phyloP scores from a whole-genome alignment of 2,113 vertebrate species.

The Puntigrus tetrazona region DNA sequence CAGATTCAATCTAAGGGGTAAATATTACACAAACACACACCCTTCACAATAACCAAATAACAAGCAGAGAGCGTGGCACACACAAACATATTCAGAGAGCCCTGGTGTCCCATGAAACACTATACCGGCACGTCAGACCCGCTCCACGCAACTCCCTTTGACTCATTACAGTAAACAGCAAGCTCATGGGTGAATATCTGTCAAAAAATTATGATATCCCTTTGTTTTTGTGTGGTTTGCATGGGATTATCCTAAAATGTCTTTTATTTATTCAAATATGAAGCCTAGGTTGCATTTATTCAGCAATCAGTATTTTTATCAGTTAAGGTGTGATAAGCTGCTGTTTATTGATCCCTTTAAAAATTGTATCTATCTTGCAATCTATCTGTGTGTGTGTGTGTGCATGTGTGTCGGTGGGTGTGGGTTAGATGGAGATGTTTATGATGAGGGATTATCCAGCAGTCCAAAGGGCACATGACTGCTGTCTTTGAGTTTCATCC shows the following conservation, averaged over 20 bases:
- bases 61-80: conserved; percentile 52
- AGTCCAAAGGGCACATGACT: conserved; percentile 72
- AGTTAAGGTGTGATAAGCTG: conserved; percentile 35
- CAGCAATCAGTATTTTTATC: conserved; percentile 3
- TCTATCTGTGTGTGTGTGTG: conserved; percentile 46
- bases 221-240: conserved; percentile 9
- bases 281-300: conserved; percentile 25
- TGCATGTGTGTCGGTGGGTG: conserved; percentile 56
- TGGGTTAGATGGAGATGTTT: conserved; percentile 66
- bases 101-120: conserved; percentile 49
- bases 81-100: conserved; percentile 53
- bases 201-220: background rate
- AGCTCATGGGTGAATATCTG: conserved; percentile 24
- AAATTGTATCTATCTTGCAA: conserved; percentile 29
- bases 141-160: conserved; percentile 28
- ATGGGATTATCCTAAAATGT: background rate
- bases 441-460: conserved; percentile 73
- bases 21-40: conserved; percentile 29
- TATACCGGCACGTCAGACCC: conserved; percentile 44
- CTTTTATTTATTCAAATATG: background rate
- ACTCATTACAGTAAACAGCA: background rate
- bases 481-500: conserved; percentile 47
- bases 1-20: conserved; percentile 15
- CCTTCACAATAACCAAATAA: conserved; percentile 19
- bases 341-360: conserved; percentile 28